Conservation (phyloP, 2,797 vertebrate species). For the Rhabdomys pumilio region DNA sequence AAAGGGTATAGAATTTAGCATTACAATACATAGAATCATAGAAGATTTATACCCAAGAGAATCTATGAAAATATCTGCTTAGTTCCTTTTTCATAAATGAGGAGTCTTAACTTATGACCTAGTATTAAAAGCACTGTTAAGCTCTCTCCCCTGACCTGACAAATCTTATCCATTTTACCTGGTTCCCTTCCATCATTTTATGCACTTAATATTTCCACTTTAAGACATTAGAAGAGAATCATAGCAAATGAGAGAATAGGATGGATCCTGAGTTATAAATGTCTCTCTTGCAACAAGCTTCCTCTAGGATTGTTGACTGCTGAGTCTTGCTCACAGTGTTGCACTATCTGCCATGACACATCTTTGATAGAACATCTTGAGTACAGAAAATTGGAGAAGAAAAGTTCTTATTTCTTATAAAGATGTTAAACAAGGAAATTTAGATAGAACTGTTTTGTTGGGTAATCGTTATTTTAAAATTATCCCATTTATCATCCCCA, state of each 20-base stretch:
- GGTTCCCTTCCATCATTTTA: constrained; percentile 4
- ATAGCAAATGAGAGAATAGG: background rate
- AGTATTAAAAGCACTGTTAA: background rate
- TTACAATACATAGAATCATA: background rate
- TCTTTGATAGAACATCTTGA: constrained; percentile 31
- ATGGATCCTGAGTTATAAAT: background rate
- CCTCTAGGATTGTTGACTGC: background rate
- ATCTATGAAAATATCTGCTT: constrained; percentile 6
- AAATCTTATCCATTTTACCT: background rate
- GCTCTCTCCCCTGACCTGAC: background rate
- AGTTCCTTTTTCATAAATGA: background rate
- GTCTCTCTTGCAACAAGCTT: background rate
- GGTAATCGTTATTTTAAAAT: constrained; percentile 44
- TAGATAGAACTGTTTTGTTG: background rate
- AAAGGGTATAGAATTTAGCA: background rate
- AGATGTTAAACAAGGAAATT: background rate
- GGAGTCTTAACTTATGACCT: background rate
- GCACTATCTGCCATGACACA: background rate
- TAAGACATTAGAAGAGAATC: constrained; percentile 33
- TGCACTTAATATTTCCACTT: background rate
- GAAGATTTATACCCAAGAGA: background rate
- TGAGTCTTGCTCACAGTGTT: background rate
- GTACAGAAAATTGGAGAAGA: background rate
- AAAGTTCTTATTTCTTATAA: constrained; percentile 7
- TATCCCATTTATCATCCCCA: background rate